These are phyloP conservation scores for Drosophila ezoana DNA, from an alignment of 2,888 invertebrate species.

Conservation along the genomic window DNA sequence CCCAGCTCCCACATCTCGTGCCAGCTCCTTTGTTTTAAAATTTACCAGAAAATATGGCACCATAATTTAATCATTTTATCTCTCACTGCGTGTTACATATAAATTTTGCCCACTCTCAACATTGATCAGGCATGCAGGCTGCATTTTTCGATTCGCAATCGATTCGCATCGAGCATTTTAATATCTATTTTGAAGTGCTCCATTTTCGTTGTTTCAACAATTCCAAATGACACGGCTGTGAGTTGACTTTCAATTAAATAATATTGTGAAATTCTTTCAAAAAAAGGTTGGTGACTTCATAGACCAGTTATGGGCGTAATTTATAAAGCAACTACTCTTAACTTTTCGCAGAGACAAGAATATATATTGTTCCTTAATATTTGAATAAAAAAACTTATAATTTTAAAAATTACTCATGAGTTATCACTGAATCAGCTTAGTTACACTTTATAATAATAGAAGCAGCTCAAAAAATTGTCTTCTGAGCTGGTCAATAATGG, in stretches of 20 bases:
- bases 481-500: too few species aligned
- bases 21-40: slow-evolving; percentile 42
- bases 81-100: slow-evolving; percentile 41
- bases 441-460: too few species aligned
- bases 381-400: neutral
- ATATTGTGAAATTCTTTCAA: slow-evolving; percentile 23
- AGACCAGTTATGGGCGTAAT: neutral
- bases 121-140: slow-evolving; percentile 64
- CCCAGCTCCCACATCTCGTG: slow-evolving; percentile 9
- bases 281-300: neutral
- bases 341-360: too few species aligned
- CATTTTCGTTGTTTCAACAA: slow-evolving; percentile 61
- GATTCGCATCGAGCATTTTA: slow-evolving; percentile 63
- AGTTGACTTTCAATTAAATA: slow-evolving; percentile 42
- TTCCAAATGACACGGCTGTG: slow-evolving; percentile 57
- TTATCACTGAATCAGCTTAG: too few species aligned
- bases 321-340: neutral
- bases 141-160: slow-evolving; percentile 53
- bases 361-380: too few species aligned
- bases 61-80: slow-evolving; percentile 64
- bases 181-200: slow-evolving; percentile 54
- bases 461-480: too few species aligned
- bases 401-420: too few species aligned
- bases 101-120: slow-evolving; percentile 52
- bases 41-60: slow-evolving; percentile 59